phyloP scores from a whole-genome alignment of 1,140 invertebrate species.

The Habropoda laboriosa region DNA sequence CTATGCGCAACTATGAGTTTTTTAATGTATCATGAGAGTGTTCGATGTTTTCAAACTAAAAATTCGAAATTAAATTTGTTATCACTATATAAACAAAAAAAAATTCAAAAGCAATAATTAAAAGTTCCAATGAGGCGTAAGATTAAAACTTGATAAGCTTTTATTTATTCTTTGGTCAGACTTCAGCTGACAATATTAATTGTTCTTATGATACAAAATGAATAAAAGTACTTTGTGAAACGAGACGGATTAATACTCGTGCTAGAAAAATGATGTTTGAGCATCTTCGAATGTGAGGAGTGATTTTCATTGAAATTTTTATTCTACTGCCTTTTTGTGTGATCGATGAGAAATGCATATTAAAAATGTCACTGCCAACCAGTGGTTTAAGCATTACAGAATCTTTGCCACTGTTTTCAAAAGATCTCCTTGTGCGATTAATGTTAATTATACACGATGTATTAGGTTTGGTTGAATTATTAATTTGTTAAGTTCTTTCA shows the following conservation, averaged over 20 bases:
- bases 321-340: background rate
- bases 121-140: background rate
- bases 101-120: background rate
- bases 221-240: slow-evolving; percentile 6
- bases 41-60: background rate
- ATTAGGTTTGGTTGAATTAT: slow-evolving; percentile 3
- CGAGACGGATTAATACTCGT: background rate
- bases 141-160: background rate
- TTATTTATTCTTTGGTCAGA: slow-evolving; percentile 10
- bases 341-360: background rate
- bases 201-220: slow-evolving; percentile 9
- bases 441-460: slow-evolving; percentile 16
- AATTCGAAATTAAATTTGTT: background rate
- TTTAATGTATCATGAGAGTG: background rate
- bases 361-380: slow-evolving; percentile 25
- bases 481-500: slow-evolving; percentile 13
- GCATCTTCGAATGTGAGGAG: background rate
- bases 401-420: slow-evolving; percentile 11
- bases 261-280: background rate
- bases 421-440: slow-evolving; percentile 10
- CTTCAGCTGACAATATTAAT: background rate
- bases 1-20: too few species aligned
- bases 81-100: background rate
- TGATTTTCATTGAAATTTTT: background rate
- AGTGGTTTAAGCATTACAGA: background rate